These are phyloP conservation scores for Watsonalla cultraria DNA, from an alignment of 2,888 invertebrate species.

Conservation along the genomic window DNA sequence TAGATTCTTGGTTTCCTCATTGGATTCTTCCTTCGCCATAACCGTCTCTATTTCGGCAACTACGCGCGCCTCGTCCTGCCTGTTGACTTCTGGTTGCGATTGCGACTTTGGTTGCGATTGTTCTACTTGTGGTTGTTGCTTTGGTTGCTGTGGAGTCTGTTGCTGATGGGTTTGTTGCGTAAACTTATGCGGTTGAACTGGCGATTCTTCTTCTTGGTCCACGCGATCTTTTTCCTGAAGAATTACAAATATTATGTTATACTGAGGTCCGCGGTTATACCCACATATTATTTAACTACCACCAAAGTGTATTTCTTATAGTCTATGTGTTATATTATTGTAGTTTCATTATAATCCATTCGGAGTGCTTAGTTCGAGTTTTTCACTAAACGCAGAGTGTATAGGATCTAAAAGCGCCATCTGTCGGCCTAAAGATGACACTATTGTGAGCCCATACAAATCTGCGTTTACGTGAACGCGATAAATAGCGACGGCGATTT, in stretches of 20 bases:
- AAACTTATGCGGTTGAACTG: constrained; percentile 10
- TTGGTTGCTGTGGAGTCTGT: constrained; percentile 5
- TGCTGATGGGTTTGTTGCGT: background rate
- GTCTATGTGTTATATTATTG: too few species aligned
- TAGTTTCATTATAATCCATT: too few species aligned
- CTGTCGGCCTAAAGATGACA: too few species aligned
- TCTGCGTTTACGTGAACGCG: too few species aligned
- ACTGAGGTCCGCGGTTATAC: background rate
- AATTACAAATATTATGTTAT: background rate
- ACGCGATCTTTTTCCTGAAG: constrained; percentile 55
- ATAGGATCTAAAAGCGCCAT: background rate
- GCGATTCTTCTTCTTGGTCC: constrained; percentile 31
- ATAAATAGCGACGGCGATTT: too few species aligned
- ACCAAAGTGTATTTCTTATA: too few species aligned
- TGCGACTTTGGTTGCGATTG: background rate
- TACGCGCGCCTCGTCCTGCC: constrained; percentile 1
- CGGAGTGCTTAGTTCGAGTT: too few species aligned
- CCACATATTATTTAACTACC: too few species aligned
- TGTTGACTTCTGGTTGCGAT: constrained; percentile 3
- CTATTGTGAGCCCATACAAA: too few species aligned
- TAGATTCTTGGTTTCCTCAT: constrained; percentile 31
- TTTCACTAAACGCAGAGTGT: too few species aligned
- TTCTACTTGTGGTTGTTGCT: constrained; percentile 3
- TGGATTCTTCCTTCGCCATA: background rate
- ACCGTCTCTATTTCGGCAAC: background rate